These are phyloP conservation scores for Nasonovia ribisnigri DNA, from an alignment of 2,888 invertebrate species.

Conservation along the genomic window DNA sequence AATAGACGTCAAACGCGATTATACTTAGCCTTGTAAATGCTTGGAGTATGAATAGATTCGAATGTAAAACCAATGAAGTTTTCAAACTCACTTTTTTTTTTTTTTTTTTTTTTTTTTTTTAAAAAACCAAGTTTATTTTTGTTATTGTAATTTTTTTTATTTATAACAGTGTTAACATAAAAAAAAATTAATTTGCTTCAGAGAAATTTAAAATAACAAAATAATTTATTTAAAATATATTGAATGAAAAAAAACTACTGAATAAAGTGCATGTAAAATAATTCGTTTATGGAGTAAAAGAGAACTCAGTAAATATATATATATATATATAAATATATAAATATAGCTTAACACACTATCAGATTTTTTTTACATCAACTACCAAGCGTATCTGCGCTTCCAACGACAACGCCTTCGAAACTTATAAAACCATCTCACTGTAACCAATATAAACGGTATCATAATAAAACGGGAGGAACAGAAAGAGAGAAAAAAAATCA, in stretches of 20 bases:
- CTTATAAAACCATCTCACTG: conserved; percentile 54
- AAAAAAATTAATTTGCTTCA: background rate
- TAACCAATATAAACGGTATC: conserved; percentile 57
- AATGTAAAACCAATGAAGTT: background rate
- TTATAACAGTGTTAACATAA: background rate
- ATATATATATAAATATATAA: conserved; percentile 17
- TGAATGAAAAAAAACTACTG: background rate
- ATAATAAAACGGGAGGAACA: conserved; percentile 23
- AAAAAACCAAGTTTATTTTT: background rate
- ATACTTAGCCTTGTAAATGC: background rate
- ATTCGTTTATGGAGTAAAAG: conserved; percentile 28
- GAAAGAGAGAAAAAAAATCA: conserved; percentile 35
- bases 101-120: background rate
- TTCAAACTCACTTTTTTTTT: background rate
- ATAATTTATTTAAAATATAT: conserved; percentile 28
- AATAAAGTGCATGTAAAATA: conserved; percentile 13
- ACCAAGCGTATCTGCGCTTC: background rate
- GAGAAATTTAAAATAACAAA: background rate
- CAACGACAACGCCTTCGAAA: conserved; percentile 1
- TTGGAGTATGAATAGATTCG: background rate
- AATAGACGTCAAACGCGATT: conserved; percentile 15
- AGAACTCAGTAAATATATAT: background rate
- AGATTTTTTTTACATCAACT: conserved; percentile 26
- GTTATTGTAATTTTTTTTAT: background rate
- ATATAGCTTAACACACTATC: conserved; percentile 37